Conservation (phyloP, 2,797 vertebrate species). For the Myotis pilosus region DNA sequence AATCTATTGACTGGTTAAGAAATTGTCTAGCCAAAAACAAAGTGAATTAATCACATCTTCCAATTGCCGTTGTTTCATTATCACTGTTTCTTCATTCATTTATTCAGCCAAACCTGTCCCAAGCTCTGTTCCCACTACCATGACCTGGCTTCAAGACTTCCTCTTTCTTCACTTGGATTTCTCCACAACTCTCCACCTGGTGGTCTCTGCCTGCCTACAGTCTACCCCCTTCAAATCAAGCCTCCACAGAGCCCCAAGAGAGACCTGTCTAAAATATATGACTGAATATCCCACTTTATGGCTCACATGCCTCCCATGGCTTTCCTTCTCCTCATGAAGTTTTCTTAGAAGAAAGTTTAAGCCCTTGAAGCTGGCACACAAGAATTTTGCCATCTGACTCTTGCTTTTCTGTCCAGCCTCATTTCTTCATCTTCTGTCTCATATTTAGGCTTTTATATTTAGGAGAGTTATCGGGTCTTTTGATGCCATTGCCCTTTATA, state of each 20-base stretch:
- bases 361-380: background rate
- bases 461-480: background rate
- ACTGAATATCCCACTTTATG: background rate
- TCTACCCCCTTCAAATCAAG: background rate
- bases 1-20: background rate
- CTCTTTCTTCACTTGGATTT: background rate
- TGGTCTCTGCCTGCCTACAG: background rate
- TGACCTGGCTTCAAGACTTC: background rate
- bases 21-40: background rate
- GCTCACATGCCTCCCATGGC: background rate
- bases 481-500: background rate
- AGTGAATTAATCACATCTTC: background rate
- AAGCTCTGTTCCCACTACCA: background rate
- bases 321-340: background rate
- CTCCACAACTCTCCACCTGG: background rate
- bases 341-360: constrained; percentile 19
- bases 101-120: background rate
- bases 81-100: background rate
- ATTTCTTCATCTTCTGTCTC: background rate
- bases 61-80: background rate
- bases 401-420: background rate
- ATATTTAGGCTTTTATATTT: background rate
- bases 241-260: background rate
- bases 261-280: background rate
- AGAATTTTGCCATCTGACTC: background rate